Evolutionary conservation across 2,113 vertebrate genomes (phyloP).

Genomic region (Rutilus rutilus): DNA sequence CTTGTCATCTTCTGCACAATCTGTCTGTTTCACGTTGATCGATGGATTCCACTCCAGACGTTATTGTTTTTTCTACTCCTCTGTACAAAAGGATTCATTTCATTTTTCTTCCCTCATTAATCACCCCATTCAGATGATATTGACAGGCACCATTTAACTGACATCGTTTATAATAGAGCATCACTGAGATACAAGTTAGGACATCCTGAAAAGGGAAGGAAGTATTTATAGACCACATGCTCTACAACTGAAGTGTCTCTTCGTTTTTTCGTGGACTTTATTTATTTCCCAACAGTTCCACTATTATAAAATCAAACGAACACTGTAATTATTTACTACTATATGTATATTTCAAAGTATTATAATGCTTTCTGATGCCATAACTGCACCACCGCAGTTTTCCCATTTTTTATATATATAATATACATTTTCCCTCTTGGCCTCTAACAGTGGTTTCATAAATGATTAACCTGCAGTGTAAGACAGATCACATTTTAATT

Average conservation of each 20-base stretch:
- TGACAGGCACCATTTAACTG: slow-evolving; percentile 1
- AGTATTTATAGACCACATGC: not conserved
- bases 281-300: not conserved
- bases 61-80: slow-evolving; percentile 19
- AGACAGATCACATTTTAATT: not conserved
- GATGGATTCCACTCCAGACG: slow-evolving; percentile 27
- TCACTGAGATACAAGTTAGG: not conserved
- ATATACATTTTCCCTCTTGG: not conserved
- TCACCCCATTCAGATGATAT: slow-evolving; percentile 19
- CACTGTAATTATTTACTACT: not conserved
- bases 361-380: not conserved
- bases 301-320: not conserved
- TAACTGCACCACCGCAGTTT: not conserved
- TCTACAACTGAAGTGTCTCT: not conserved
- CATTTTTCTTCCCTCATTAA: slow-evolving; percentile 17
- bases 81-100: slow-evolving; percentile 31
- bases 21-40: slow-evolving; percentile 19
- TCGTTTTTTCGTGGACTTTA: not conserved
- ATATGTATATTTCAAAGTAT: not conserved
- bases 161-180: not conserved
- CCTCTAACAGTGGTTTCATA: not conserved
- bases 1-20: slow-evolving; percentile 10
- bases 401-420: not conserved
- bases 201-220: not conserved
- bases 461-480: not conserved